Percentiles rank a stretch among this genome's conserved stretches.
These are phyloP conservation scores for Aldabrachelys gigantea DNA, from an alignment of 2,113 vertebrate genomes.

Conservation along the genomic window DNA sequence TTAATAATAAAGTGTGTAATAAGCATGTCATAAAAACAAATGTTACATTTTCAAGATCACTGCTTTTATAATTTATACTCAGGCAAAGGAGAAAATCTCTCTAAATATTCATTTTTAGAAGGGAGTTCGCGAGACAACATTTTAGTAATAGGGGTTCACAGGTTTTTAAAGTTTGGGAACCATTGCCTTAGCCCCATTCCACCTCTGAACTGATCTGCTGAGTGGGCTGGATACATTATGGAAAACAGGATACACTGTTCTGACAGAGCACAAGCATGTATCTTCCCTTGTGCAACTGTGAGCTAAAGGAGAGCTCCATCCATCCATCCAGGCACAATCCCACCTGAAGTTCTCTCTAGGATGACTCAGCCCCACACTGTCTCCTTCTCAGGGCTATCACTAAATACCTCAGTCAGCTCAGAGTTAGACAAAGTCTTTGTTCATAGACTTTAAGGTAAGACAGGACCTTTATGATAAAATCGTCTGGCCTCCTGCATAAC, in stretches of 20 bases:
- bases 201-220: not conserved
- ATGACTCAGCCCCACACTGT: not conserved
- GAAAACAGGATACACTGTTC: not conserved
- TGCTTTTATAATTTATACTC: too few species aligned
- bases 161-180: too few species aligned
- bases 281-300: fast-evolving
- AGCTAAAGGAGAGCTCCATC: not conserved
- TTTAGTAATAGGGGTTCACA: too few species aligned
- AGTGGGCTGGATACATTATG: not conserved
- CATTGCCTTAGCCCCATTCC: not conserved
- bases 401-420: not conserved
- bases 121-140: too few species aligned
- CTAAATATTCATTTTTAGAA: too few species aligned
- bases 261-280: not conserved
- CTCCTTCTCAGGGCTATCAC: fast-evolving
- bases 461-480: not conserved
- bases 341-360: not conserved
- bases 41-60: too few species aligned
- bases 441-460: fast-evolving
- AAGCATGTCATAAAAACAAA: too few species aligned
- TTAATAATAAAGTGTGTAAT: too few species aligned
- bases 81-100: too few species aligned
- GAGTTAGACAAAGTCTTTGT: not conserved
- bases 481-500: not conserved
- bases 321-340: not conserved